Conservation (phyloP, 2,113 vertebrate genomes). For the Globicephala melas region DNA sequence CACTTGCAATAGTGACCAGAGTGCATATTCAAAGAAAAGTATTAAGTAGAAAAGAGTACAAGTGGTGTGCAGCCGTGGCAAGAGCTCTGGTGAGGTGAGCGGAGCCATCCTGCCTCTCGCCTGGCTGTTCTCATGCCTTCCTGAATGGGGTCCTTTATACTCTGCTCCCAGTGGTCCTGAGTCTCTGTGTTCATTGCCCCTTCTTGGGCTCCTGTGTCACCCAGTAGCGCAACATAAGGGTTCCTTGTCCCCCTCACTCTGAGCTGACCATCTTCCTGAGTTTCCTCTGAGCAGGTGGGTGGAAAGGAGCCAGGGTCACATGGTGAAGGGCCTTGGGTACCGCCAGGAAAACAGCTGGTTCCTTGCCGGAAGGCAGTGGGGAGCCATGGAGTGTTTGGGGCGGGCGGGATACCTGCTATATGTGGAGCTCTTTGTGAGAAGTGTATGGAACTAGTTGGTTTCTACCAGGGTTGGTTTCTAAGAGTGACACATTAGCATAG, state of each 20-base stretch:
- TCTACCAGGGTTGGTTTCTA: neutral
- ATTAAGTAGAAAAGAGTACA: neutral
- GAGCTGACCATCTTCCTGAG: neutral
- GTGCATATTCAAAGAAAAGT: neutral
- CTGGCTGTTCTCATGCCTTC: neutral
- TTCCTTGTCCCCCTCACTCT: neutral
- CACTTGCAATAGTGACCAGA: neutral
- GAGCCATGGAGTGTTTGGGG: neutral
- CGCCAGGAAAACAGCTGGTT: neutral
- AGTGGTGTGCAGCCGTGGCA: too few relatives aligned
- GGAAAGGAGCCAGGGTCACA: neutral
- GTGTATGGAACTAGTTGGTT: neutral
- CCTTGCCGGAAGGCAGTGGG: neutral
- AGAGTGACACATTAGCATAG: neutral
- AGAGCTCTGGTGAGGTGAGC: neutral
- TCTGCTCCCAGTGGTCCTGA: neutral
- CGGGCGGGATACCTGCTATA: accelerated
- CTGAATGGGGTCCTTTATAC: neutral
- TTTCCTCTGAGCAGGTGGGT: neutral
- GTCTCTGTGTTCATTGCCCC: neutral
- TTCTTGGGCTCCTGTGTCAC: neutral
- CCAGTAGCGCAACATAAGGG: neutral
- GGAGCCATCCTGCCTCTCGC: neutral
- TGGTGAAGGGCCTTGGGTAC: neutral
- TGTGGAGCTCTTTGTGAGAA: neutral